These are phyloP conservation scores for Adineta ricciae DNA, from an alignment of 2,888 invertebrate species.

Conservation along the genomic window DNA sequence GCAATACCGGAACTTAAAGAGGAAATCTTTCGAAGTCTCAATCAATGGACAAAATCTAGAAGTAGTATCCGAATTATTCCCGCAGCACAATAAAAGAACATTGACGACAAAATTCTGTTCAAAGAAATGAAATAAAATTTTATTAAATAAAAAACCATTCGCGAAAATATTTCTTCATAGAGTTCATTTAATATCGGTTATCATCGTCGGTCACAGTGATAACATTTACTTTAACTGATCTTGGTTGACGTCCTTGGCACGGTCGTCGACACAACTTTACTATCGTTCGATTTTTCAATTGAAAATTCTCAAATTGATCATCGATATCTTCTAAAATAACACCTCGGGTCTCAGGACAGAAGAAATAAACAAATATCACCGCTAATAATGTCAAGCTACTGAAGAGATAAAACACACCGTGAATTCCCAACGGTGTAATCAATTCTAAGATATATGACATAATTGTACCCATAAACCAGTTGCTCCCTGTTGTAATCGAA, in stretches of 20 bases:
- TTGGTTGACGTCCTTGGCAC: background rate
- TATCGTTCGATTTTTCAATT: background rate
- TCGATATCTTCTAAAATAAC: background rate
- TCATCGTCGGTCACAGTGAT: too few relatives aligned
- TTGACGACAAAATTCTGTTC: too few relatives aligned
- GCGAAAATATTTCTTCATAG: too few relatives aligned
- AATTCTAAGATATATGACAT: conserved; percentile 2
- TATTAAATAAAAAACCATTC: too few relatives aligned
- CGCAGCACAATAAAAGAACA: too few relatives aligned
- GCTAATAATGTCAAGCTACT: background rate
- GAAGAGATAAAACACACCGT: conserved; percentile 2
- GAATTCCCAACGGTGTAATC: background rate
- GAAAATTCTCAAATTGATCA: background rate
- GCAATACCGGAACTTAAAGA: too few relatives aligned
- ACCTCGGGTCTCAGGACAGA: background rate
- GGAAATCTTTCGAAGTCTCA: too few relatives aligned
- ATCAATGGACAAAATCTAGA: too few relatives aligned
- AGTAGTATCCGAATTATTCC: too few relatives aligned
- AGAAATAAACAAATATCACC: background rate
- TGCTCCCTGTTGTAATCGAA: background rate
- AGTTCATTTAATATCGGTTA: too few relatives aligned
- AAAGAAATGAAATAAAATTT: too few relatives aligned
- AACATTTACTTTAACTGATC: background rate
- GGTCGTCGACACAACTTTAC: background rate
- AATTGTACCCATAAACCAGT: conserved; percentile 19